Evolutionary conservation across 2,113 vertebrate genomes (phyloP).

Genomic region (Todiramphus chloris): DNA sequence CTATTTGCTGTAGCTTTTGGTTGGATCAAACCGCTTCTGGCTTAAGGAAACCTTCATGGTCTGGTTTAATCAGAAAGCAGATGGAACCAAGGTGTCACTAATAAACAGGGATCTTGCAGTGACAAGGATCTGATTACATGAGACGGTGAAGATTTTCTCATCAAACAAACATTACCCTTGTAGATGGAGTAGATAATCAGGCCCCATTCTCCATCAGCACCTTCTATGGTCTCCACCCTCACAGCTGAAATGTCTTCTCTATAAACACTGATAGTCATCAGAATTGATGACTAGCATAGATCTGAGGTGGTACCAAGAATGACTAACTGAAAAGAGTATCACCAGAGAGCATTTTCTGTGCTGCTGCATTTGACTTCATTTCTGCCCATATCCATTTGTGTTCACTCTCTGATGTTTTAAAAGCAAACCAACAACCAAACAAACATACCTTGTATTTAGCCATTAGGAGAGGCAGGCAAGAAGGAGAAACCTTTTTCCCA

Average conservation of each 20-base stretch:
- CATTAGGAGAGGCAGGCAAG: neutral
- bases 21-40: neutral
- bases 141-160: neutral
- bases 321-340: neutral
- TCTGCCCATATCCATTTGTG: neutral
- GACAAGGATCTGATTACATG: neutral
- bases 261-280: neutral
- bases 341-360: neutral
- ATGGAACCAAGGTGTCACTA: neutral
- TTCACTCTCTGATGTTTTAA: constrained; percentile 1
- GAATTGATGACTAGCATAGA: neutral
- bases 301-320: neutral
- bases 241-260: neutral
- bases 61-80: neutral
- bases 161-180: neutral
- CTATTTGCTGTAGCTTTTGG: neutral
- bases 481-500: neutral
- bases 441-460: neutral
- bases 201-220: neutral
- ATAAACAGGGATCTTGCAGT: neutral
- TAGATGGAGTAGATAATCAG: neutral
- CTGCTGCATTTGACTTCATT: neutral
- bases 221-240: neutral
- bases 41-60: neutral
- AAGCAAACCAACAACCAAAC: neutral